Evolutionary conservation across 2,888 invertebrate genomes (phyloP), one percentile per base, ranked within the genome.

Genomic region (Gymnoscelis rufifasciata): DNA sequence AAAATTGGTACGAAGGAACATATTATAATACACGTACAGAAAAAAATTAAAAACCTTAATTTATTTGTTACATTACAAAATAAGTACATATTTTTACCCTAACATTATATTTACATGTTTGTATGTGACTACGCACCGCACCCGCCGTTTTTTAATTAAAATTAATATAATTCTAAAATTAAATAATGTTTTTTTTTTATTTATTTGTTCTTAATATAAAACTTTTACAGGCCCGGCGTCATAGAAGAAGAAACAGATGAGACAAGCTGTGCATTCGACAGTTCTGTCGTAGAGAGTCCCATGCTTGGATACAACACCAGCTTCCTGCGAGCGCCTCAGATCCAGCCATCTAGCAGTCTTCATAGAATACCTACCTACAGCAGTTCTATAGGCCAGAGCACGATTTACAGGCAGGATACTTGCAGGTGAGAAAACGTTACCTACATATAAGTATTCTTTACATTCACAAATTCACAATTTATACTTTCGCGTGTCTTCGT

Each of bases 281-380:
- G 81, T 44, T 82, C 86, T 0, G 69, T 82, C 53, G 75, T 77
- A 12, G 89, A 88, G 37, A 74, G 84, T 3, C 88, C 88, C 0
- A 86, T 84, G 80, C 58, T 87, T 33, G 72, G 71, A 2, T 71
- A 72, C 8, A 68, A 71, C 10, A 71, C 72, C 0, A 76, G 74
- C 5, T 74, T 75, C 13, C 64, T 84, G 24, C 71, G 74, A 42
- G 68, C 81, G 2, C 74, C 80, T 0, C 74, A 76, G 27, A 74
- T 86, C n/a, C 74, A 83, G 7, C 77, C 80, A 0, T 74, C 83
- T 0, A 71, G 78, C 47, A 90, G 90, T 52, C 82, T 91, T 2
- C 89, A 90, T 46, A 82, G 91, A 51, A 88, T 90, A 68, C 90
- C 89, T 7, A 91, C 91, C 1, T 90, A 90, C 43, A 89, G 90